phyloP scores from a whole-genome alignment of 2,797 vertebrate genomes.

The Neosilurus hyrtlii region DNA sequence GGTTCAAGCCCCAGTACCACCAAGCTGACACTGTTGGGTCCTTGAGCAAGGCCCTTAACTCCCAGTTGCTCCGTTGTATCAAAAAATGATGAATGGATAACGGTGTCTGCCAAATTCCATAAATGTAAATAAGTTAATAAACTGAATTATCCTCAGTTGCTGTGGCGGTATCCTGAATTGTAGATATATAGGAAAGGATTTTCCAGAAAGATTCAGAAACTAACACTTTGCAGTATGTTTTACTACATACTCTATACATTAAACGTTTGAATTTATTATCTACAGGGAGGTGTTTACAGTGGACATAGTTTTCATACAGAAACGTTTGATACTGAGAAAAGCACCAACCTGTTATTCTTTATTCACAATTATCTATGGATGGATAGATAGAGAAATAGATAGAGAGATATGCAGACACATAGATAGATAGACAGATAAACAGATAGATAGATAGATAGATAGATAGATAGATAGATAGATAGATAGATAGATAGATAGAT shows the following conservation, averaged over 20 bases:
- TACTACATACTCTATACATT: not conserved
- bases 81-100: too few relatives aligned
- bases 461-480: slow-evolving; percentile 7
- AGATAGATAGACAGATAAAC: not conserved
- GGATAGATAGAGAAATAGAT: not conserved
- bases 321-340: too few relatives aligned
- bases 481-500: slow-evolving; percentile 13
- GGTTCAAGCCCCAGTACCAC: too few relatives aligned
- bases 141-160: not conserved
- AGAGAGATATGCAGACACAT: not conserved
- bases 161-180: not conserved
- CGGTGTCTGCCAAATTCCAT: too few relatives aligned
- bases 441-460: not conserved
- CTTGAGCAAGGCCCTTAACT: too few relatives aligned
- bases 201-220: not conserved
- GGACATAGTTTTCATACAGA: not conserved
- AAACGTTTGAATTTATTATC: not conserved
- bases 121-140: not conserved
- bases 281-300: not conserved
- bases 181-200: not conserved
- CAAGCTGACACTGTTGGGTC: too few relatives aligned
- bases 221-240: not conserved
- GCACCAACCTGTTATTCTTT: not conserved
- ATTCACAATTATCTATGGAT: not conserved
- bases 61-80: too few relatives aligned